Evolutionary conservation across 2,888 invertebrate genomes (phyloP).

Genomic region (Geophilus truncorum): DNA sequence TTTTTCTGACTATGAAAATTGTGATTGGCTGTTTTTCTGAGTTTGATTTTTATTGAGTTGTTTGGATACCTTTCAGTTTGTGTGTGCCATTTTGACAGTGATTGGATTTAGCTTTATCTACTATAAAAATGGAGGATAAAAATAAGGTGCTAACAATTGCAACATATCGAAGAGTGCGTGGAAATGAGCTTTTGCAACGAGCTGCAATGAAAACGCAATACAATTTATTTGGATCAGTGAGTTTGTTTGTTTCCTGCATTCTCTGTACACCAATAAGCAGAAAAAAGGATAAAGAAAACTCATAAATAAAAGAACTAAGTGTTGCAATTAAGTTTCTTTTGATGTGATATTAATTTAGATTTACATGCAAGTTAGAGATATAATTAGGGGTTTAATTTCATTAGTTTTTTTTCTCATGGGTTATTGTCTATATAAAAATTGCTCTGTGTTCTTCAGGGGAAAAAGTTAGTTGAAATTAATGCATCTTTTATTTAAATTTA

Average conservation of each 20-base stretch:
- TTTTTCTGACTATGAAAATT: too few relatives aligned
- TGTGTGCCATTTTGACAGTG: background rate
- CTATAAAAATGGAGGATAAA: background rate
- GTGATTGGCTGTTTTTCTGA: background rate
- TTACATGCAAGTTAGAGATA: too few relatives aligned
- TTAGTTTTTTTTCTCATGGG: too few relatives aligned
- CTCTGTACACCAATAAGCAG: too few relatives aligned
- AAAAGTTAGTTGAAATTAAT: background rate
- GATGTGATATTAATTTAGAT: too few relatives aligned
- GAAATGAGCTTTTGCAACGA: background rate
- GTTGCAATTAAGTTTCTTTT: too few relatives aligned
- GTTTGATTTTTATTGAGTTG: background rate
- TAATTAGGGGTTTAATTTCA: too few relatives aligned
- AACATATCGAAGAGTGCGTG: background rate
- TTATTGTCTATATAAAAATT: too few relatives aligned
- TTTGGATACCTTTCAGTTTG: background rate
- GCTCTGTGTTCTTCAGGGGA: background rate
- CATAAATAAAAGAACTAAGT: too few relatives aligned
- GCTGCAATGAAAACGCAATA: background rate
- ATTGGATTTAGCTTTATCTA: background rate
- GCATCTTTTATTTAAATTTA: background rate
- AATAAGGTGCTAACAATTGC: background rate
- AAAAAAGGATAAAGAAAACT: too few relatives aligned
- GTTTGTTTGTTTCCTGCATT: background rate
- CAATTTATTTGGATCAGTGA: background rate